phyloP scores from a whole-genome alignment of 2,888 invertebrate species.

The Cataglyphis albicans region DNA sequence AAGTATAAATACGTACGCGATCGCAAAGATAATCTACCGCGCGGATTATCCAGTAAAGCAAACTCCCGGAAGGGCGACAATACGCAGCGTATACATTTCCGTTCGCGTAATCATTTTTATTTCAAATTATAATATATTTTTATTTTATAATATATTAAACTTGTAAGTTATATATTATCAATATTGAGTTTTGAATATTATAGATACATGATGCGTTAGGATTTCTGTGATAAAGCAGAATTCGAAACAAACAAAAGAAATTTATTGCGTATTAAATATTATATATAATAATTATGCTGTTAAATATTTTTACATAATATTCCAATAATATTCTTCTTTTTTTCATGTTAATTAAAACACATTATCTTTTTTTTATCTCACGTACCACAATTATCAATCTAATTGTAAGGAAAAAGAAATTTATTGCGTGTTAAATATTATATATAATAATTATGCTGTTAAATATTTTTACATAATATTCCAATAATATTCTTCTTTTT shows the following conservation, averaged over 20 bases:
- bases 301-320: not conserved
- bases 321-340: not conserved
- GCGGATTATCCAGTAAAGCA: not conserved
- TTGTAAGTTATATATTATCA: not conserved
- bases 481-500: not conserved
- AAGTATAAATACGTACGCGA: conserved; percentile 4
- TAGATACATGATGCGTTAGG: not conserved
- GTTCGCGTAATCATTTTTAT: not conserved
- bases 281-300: not conserved
- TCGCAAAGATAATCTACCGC: not conserved
- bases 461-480: not conserved
- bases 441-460: not conserved
- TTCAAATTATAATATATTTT: not conserved
- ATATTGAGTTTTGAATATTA: not conserved
- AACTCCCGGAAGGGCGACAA: not conserved
- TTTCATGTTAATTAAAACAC: not conserved
- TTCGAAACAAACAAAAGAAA: not conserved
- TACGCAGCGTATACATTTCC: not conserved
- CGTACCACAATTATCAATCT: not conserved
- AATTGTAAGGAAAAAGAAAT: not conserved
- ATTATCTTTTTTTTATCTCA: conserved; percentile 1
- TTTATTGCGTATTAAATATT: not conserved
- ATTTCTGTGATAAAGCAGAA: not conserved
- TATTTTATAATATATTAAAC: not conserved
- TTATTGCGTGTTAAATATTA: no score